Conservation (phyloP, 1,140 invertebrate species). For the Lutraria rhynchaena region DNA sequence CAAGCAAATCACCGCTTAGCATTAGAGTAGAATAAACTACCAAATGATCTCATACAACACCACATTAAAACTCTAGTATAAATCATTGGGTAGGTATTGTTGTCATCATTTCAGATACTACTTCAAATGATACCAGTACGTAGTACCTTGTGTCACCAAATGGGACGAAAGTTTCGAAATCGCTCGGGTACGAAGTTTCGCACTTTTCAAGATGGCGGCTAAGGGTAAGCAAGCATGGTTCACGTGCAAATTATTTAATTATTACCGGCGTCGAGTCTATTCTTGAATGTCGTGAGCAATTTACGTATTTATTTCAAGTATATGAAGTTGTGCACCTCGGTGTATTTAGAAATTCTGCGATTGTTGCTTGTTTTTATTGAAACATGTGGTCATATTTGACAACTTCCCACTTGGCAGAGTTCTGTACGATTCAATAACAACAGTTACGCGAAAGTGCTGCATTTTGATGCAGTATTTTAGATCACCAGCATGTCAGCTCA, state of each 20-base stretch:
- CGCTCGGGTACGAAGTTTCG: constrained; percentile 5
- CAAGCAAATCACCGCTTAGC: background rate
- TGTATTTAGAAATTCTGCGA: background rate
- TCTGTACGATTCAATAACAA: no score
- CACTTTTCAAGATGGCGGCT: constrained; percentile 58
- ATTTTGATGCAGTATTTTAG: no score
- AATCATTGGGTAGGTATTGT: background rate
- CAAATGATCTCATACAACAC: background rate
- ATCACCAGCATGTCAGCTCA: no score
- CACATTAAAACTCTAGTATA: background rate
- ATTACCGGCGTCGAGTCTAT: background rate
- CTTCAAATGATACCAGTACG: no score
- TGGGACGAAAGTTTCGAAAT: no score
- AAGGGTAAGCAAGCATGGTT: constrained; percentile 53
- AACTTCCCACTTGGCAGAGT: no score
- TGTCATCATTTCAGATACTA: background rate
- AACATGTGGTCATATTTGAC: constrained; percentile 41
- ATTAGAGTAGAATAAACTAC: background rate
- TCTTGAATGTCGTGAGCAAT: background rate
- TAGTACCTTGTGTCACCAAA: no score
- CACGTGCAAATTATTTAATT: constrained; percentile 48
- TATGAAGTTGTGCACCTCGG: background rate
- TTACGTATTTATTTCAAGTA: background rate
- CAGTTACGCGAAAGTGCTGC: no score
- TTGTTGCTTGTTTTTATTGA: background rate